Evolutionary conservation across 1,140 invertebrate genomes (phyloP).

Genomic region (Achatina immaculata): DNA sequence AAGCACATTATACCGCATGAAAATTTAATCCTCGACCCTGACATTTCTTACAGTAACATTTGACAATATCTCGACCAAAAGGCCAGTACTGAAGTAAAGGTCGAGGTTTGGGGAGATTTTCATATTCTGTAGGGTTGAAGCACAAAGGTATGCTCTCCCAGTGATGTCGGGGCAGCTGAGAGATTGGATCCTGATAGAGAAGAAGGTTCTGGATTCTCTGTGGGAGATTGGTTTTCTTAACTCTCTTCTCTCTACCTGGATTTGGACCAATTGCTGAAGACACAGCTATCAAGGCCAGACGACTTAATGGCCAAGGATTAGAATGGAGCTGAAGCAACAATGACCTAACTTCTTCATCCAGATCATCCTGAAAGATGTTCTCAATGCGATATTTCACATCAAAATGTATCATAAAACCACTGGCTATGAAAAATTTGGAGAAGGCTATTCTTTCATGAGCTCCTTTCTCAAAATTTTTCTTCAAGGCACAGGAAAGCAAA

Average conservation of each 20-base stretch:
- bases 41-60: slow-evolving; percentile 9
- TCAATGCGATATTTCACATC: background rate
- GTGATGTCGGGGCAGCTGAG: background rate
- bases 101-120: background rate
- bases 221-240: background rate
- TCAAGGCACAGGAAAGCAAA: background rate
- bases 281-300: background rate
- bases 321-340: background rate
- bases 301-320: background rate
- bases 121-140: background rate
- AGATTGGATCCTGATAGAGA: background rate
- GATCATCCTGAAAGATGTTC: background rate
- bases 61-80: background rate
- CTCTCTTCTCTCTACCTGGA: slow-evolving; percentile 9
- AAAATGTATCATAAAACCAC: background rate
- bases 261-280: background rate
- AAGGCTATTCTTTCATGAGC: background rate
- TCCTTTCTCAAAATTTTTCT: background rate
- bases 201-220: slow-evolving; percentile 2
- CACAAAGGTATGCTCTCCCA: slow-evolving; percentile 5
- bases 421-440: slow-evolving; percentile 1
- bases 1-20: background rate
- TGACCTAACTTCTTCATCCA: background rate
- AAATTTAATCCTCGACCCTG: background rate
- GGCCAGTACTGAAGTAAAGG: slow-evolving; percentile 6